phyloP scores from a whole-genome alignment of 2,113 vertebrate species.

The Lamprologus sp. region DNA sequence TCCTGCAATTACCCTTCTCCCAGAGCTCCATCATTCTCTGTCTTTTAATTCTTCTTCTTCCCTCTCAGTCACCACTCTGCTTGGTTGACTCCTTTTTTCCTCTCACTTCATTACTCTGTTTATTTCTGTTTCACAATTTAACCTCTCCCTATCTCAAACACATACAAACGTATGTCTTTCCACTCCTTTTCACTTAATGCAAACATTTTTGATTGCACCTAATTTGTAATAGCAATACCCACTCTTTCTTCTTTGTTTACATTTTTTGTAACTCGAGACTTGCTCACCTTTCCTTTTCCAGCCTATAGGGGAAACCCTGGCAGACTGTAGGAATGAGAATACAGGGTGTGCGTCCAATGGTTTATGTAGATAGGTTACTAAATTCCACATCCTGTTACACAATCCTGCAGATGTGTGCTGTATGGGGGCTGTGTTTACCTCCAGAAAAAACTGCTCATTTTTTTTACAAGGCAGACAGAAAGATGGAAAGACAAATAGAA shows the following conservation, averaged over 20 bases:
- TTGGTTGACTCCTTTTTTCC: conserved; percentile 1
- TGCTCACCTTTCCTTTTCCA: background rate
- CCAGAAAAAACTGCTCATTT: background rate
- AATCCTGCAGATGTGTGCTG: conserved; percentile 45
- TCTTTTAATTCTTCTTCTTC: conserved; percentile 25
- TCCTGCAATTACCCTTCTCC: conserved; percentile 64
- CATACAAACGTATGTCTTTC: background rate
- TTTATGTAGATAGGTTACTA: conserved; percentile 32
- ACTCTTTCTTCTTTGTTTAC: background rate
- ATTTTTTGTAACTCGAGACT: background rate
- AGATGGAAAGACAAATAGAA: background rate
- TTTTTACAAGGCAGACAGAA: background rate
- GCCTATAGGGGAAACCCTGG: background rate
- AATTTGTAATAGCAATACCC: background rate
- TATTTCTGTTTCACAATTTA: conserved; percentile 3
- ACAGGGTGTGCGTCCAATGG: background rate
- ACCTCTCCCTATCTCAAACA: background rate
- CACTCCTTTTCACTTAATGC: background rate
- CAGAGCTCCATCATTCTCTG: conserved; percentile 9
- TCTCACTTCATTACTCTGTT: background rate
- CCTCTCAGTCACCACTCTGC: conserved; percentile 27
- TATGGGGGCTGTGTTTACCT: conserved; percentile 23
- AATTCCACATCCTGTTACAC: conserved; percentile 45
- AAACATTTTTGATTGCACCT: conserved; percentile 4
- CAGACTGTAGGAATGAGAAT: background rate